Conservation (phyloP, 2,888 invertebrate species). For the Xestia ashworthii region DNA sequence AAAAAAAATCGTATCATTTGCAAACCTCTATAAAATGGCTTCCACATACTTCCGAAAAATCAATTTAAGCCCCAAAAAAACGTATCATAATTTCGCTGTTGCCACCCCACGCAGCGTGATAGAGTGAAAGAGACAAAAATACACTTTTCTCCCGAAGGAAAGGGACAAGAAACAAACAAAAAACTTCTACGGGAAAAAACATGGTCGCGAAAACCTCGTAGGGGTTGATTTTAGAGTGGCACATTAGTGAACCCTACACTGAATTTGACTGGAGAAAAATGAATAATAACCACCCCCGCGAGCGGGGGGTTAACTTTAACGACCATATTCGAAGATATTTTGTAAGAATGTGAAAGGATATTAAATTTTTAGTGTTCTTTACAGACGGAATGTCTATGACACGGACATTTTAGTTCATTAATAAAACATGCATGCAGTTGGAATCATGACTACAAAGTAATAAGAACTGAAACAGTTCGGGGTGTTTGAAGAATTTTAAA, state of each 20-base stretch:
- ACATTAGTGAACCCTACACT: conserved; percentile 87
- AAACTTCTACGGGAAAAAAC: conserved; percentile 87
- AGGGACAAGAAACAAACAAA: conserved; percentile 82
- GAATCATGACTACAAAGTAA: conserved; percentile 9
- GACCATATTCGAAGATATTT: conserved; percentile 83
- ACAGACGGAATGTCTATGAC: conserved; percentile 45
- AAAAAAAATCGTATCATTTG: conserved; percentile 53
- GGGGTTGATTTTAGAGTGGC: conserved; percentile 87
- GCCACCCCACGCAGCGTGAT: conserved; percentile 86
- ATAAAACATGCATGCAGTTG: conserved; percentile 41
- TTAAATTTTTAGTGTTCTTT: conserved; percentile 73
- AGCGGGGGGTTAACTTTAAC: conserved; percentile 75
- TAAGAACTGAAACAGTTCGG: background rate
- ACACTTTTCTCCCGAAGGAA: conserved; percentile 48
- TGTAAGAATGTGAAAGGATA: conserved; percentile 73
- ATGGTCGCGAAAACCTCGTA: conserved; percentile 88
- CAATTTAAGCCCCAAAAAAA: conserved; percentile 89
- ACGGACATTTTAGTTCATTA: conserved; percentile 47
- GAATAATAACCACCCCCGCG: conserved; percentile 84
- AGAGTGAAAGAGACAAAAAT: conserved; percentile 76
- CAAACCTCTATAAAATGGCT: conserved; percentile 83
- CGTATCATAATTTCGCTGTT: conserved; percentile 88
- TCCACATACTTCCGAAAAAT: conserved; percentile 88
- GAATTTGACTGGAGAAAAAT: conserved; percentile 86
- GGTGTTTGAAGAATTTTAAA: background rate